Evolutionary conservation across 2,797 vertebrate genomes (phyloP).

Genomic region (Choloepus didactylus): DNA sequence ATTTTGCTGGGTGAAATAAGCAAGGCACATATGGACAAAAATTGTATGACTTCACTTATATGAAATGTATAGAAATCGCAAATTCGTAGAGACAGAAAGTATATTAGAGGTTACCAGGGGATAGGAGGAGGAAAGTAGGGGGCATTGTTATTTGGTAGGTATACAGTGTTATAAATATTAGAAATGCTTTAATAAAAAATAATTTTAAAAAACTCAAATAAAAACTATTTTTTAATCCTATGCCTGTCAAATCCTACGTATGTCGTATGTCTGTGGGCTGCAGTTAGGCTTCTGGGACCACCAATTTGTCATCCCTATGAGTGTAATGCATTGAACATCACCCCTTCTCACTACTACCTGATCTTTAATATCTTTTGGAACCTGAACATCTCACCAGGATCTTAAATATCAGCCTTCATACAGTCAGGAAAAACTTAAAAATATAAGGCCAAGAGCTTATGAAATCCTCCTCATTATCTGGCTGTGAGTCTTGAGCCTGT

Average conservation of each 20-base stretch:
- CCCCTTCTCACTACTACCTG: not conserved
- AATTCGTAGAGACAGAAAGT: too few relatives aligned
- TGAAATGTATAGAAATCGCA: too few relatives aligned
- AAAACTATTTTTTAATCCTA: not conserved
- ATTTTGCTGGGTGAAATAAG: too few relatives aligned
- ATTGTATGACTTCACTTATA: too few relatives aligned
- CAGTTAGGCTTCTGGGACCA: not conserved
- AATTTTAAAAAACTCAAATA: not conserved
- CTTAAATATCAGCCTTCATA: constrained; percentile 7
- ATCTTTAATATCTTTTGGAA: not conserved
- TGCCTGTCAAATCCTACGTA: constrained; percentile 27
- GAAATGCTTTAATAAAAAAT: not conserved
- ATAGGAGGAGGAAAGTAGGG: too few relatives aligned
- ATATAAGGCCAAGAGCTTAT: constrained; percentile 13
- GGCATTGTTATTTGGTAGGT: too few relatives aligned
- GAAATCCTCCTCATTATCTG: constrained; percentile 51
- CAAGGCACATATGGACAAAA: too few relatives aligned
- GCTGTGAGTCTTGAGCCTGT: not conserved
- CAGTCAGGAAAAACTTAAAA: constrained; percentile 23
- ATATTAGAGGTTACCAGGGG: too few relatives aligned
- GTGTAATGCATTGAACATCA: not conserved
- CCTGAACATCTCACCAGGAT: not conserved
- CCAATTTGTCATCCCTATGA: not conserved
- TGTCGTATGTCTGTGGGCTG: not conserved
- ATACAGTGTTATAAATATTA: too few relatives aligned